Conservation (phyloP, 2,888 invertebrate species). For the Flexamia atlantica region DNA sequence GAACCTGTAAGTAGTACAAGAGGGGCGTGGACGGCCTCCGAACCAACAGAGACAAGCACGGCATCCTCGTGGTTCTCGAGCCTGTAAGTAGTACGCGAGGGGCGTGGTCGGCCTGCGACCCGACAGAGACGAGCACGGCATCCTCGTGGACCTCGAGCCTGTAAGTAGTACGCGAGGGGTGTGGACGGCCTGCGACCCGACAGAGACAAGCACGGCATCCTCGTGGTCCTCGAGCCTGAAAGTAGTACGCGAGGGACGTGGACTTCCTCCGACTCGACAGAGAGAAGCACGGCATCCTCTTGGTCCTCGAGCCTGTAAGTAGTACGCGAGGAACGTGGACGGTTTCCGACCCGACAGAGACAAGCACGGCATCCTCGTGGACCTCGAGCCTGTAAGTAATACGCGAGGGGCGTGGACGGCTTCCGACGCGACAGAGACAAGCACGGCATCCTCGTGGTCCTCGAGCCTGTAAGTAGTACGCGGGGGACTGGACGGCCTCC, state of each 20-base stretch:
- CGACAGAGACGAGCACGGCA: conserved; percentile 83
- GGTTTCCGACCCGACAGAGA: conserved; percentile 83
- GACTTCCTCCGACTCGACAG: conserved; percentile 82
- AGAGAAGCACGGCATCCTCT: conserved; percentile 84
- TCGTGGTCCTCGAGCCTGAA: conserved; percentile 89
- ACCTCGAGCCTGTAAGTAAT: conserved; percentile 90
- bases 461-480: conserved; percentile 89
- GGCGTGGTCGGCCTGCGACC: conserved; percentile 82
- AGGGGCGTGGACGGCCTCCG: conserved; percentile 81
- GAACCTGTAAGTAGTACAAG: conserved; percentile 89
- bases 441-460: conserved; percentile 87
- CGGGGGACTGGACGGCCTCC: conserved; percentile 81
- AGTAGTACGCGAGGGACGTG: conserved; percentile 75
- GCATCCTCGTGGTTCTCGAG: conserved; percentile 88
- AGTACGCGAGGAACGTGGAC: too few species aligned
- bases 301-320: conserved; percentile 90
- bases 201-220: conserved; percentile 84
- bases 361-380: conserved; percentile 85
- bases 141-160: conserved; percentile 88
- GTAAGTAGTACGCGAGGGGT: too few species aligned
- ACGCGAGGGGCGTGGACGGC: conserved; percentile 81
- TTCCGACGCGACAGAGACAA: conserved; percentile 82
- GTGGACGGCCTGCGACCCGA: conserved; percentile 83
- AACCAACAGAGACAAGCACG: conserved; percentile 84
- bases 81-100: too few species aligned